A percentile compares a stretch with the other conserved stretches of the same genome.
phyloP scores from a whole-genome alignment of 2,888 invertebrate species.

The Hemaris fuciformis region DNA sequence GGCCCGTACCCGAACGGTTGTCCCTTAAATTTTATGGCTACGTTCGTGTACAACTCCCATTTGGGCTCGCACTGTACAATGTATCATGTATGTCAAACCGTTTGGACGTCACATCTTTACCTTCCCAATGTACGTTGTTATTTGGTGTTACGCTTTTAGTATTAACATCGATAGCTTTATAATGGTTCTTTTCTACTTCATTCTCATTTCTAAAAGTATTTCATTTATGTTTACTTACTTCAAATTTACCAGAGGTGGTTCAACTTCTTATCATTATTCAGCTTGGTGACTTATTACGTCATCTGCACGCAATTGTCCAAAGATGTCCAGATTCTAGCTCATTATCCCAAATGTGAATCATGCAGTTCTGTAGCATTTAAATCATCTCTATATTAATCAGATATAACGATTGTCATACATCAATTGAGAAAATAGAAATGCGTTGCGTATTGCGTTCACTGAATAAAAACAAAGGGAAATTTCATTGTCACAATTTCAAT shows the following conservation, averaged over 20 bases:
- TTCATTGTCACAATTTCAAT: neutral
- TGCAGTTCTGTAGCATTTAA: neutral
- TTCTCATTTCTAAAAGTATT: too few relatives aligned
- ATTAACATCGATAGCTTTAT: neutral
- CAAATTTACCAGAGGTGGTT: neutral
- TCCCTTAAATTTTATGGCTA: neutral
- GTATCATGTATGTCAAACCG: neutral
- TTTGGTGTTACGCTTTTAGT: neutral
- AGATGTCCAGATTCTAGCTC: neutral
- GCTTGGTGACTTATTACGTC: neutral
- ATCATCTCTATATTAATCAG: neutral
- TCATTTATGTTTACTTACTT: too few relatives aligned
- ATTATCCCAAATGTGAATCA: neutral
- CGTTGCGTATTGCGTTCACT: neutral
- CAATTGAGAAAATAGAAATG: neutral
- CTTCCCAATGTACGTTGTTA: neutral
- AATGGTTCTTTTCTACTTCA: neutral
- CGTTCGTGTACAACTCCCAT: neutral
- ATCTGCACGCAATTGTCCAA: neutral
- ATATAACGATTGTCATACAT: slow-evolving; percentile 6
- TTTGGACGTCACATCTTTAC: neutral
- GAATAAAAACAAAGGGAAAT: neutral
- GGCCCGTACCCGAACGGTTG: slow-evolving; percentile 33
- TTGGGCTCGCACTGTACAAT: neutral
- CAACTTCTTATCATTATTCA: neutral